Evolutionary conservation across 2,113 vertebrate species (phyloP).

Genomic region (Lasiurus cinereus): DNA sequence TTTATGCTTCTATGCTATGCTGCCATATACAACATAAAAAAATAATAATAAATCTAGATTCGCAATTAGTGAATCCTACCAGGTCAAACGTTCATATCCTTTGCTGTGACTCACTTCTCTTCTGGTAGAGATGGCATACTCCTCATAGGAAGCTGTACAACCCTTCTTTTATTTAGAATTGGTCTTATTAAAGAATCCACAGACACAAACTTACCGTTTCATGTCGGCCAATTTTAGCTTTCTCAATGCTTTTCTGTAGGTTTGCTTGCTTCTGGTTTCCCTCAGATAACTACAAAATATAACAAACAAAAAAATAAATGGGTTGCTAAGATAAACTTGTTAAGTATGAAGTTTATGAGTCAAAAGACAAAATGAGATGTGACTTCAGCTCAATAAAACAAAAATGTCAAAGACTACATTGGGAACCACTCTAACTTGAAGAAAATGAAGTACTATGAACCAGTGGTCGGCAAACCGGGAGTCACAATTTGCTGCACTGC

Average conservation of each 20-base stretch:
- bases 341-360: background rate
- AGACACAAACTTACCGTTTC: slow-evolving; percentile 91
- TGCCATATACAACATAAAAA: background rate
- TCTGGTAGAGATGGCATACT: background rate
- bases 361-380: slow-evolving; percentile 43
- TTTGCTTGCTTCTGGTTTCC: slow-evolving; percentile 89
- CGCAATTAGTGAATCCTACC: background rate
- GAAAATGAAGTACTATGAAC: slow-evolving; percentile 5
- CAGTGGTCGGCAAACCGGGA: no score
- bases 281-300: slow-evolving; percentile 89
- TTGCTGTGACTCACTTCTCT: background rate
- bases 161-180: background rate
- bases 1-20: background rate
- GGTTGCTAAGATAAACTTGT: background rate
- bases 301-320: slow-evolving; percentile 45
- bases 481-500: no score
- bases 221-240: slow-evolving; percentile 93
- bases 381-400: background rate
- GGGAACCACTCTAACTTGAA: background rate
- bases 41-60: background rate
- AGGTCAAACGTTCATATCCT: background rate
- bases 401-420: slow-evolving; percentile 26
- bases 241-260: slow-evolving; percentile 90
- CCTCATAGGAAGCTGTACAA: background rate
- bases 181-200: background rate